Evolutionary conservation across 2,797 vertebrate genomes (phyloP), one percentile per base, ranked within the genome.

Genomic region (Silurus aristotelis): DNA sequence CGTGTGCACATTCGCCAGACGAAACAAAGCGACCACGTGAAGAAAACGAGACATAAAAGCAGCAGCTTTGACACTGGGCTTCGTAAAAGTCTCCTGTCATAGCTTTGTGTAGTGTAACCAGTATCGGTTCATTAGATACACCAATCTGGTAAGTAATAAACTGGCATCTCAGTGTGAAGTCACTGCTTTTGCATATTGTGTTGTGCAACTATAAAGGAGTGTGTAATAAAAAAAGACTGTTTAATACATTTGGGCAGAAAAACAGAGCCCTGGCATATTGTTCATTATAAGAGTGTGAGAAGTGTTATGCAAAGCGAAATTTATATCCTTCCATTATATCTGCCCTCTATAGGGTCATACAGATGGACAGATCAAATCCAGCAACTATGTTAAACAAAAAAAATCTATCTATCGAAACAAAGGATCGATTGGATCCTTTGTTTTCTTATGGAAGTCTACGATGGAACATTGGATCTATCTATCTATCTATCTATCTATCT

Each of bases 41-140:
- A 68, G 71, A 0, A 25, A 80, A 73, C 80, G 81, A 92, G 91
- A 89, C 90, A 82, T 85, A 92, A 90, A 89, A 81, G 43, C 75
- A n/a, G 61, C n/a, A 20, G 20, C 60, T 6, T 9, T 80, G 83
- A 88, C 52, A 78, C 88, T 89, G 31, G 38, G 66, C 84, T 86
- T 88, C 10, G 84, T 86, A 48, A 80, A 80, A 80, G 58, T 64
- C 43, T 85, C 56, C 48, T 43, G 27, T 85, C 46, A 56, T 14
- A 8, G 31, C 66, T 48, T 82, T 76, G 27, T 58, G 48, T 66
- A 66, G 27, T 58, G 48, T 66, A 80, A 66, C 19, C 38, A 48
- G 60, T 52, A 43, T 52, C 46, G 20, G 71, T 25, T 64, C 48
- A 80, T 48, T 64, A 25, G 43, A 80, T 48, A 17, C 25, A 48